Percentiles rank a stretch among this genome's conserved stretches.
Evolutionary conservation across 2,888 invertebrate genomes (phyloP).

Genomic region (Melanargia galathea): DNA sequence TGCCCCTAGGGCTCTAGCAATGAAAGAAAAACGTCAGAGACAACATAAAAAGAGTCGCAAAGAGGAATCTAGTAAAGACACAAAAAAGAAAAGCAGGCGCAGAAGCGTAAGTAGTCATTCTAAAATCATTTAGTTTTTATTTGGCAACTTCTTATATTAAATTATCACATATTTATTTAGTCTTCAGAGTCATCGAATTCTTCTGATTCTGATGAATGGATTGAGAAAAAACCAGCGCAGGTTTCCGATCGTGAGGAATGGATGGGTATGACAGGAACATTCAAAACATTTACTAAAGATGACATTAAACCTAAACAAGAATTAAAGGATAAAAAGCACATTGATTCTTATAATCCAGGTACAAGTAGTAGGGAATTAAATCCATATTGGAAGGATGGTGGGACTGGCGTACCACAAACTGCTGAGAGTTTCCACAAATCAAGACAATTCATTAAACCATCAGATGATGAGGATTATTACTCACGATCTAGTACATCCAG

Average conservation of each 20-base stretch:
- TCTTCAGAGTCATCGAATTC: slow-evolving; percentile 57
- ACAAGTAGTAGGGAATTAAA: slow-evolving; percentile 91
- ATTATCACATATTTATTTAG: slow-evolving; percentile 45
- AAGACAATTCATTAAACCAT: slow-evolving; percentile 67
- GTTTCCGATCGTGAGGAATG: slow-evolving; percentile 85
- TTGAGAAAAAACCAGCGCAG: slow-evolving; percentile 73
- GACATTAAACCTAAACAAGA: slow-evolving; percentile 75
- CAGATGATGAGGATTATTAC: slow-evolving; percentile 59
- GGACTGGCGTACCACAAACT: slow-evolving; percentile 88
- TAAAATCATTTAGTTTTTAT: background rate
- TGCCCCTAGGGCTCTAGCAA: slow-evolving; percentile 33
- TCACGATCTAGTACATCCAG: slow-evolving; percentile 42
- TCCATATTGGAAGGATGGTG: slow-evolving; percentile 96
- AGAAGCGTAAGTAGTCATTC: slow-evolving; percentile 52
- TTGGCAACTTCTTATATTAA: background rate
- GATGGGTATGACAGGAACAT: slow-evolving; percentile 86
- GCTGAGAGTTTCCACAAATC: slow-evolving; percentile 63
- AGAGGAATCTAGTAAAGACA: slow-evolving; percentile 54
- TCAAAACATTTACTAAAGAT: slow-evolving; percentile 73
- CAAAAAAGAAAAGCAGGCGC: slow-evolving; percentile 49
- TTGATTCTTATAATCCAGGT: slow-evolving; percentile 85
- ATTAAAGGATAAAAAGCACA: slow-evolving; percentile 76
- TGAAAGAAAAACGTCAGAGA: slow-evolving; percentile 65
- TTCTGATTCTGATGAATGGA: slow-evolving; percentile 81
- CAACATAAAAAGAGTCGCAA: slow-evolving; percentile 60